A percentile compares a stretch with the other conserved stretches of the same genome.
Conservation (phyloP, 2,113 vertebrate species). For the Podarcis muralis region DNA sequence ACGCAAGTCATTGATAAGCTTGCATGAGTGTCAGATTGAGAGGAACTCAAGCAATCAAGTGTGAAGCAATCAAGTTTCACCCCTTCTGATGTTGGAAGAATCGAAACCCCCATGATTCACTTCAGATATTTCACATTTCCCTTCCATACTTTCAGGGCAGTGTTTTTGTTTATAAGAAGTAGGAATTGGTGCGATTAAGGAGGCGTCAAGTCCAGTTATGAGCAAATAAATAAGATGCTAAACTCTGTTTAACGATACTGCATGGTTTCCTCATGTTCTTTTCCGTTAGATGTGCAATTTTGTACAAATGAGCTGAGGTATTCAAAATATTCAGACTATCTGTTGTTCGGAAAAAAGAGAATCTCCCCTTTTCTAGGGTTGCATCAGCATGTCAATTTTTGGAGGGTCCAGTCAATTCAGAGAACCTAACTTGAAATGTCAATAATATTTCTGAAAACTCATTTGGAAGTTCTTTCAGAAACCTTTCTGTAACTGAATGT, state of each 20-base stretch:
- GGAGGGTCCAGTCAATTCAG: neutral
- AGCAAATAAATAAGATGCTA: slow-evolving; percentile 6
- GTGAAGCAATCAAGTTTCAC: slow-evolving; percentile 44
- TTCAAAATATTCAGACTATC: neutral
- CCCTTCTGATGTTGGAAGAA: slow-evolving; percentile 56
- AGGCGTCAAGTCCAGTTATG: slow-evolving; percentile 3
- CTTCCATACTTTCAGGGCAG: slow-evolving; percentile 33
- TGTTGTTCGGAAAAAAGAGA: neutral
- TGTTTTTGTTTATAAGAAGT: slow-evolving; percentile 48
- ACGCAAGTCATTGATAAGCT: neutral
- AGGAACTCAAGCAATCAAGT: fast-evolving
- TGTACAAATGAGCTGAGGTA: neutral
- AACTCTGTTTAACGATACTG: slow-evolving; percentile 24
- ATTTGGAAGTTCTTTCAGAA: neutral
- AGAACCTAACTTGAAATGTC: neutral
- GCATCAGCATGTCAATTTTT: neutral
- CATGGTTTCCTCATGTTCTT: neutral
- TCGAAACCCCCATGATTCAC: slow-evolving; percentile 52
- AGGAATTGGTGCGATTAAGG: neutral
- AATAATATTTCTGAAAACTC: neutral
- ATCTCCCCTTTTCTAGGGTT: neutral
- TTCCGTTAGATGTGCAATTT: neutral
- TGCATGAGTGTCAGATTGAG: neutral
- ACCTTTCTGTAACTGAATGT: neutral
- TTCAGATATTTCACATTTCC: slow-evolving; percentile 41